Evolutionary conservation across 2,888 invertebrate genomes (phyloP), one percentile per base, ranked within the genome.

Genomic region (Pocota personata): DNA sequence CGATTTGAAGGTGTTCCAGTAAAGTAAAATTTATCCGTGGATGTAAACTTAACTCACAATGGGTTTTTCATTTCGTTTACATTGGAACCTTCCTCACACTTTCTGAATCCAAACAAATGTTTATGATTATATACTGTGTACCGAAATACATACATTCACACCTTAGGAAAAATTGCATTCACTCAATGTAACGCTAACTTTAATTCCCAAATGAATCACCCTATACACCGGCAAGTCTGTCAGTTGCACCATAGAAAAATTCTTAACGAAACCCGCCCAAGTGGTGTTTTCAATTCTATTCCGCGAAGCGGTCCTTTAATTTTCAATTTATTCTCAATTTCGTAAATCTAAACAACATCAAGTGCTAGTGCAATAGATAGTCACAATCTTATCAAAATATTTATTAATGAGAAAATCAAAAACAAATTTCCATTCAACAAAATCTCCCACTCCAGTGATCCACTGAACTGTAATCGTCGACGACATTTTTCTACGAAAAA

Each of bases 191-290:
- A 27, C 67, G 0, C 6, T 1, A 2, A 1, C 75, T 3, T 69
- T 50, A 67, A 37, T 27, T 24, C 7, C 10, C 6, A 46, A 64
- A 64, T 55, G 64, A 40, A 66, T 40, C 84, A 80, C 79, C 84
- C 75, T 79, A 73, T 58, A 8, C 24, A 43, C 72, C 76, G 76
- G 86, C 80, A 72, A 67, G n/a, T 12, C 71, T 82, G 86, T 86
- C 86, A 82, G 43, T 67, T 77, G 75, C 71, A 48, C 35, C n/a
- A n/a, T 72, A 55, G 62, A 35, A 66, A 32, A 55, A 62, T 71
- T 77, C 75, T 88, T 71, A 89, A 89, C 89, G 89, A 89, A 89
- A 89, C 88, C 89, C 89, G 89, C 89, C 89, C 89, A 88, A 77
- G 82, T 82, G 80, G 71, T 86, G 86, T 86, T 86, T 86, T 82